Evolutionary conservation across 2,113 vertebrate species (phyloP).

Genomic region (Callipepla californica): DNA sequence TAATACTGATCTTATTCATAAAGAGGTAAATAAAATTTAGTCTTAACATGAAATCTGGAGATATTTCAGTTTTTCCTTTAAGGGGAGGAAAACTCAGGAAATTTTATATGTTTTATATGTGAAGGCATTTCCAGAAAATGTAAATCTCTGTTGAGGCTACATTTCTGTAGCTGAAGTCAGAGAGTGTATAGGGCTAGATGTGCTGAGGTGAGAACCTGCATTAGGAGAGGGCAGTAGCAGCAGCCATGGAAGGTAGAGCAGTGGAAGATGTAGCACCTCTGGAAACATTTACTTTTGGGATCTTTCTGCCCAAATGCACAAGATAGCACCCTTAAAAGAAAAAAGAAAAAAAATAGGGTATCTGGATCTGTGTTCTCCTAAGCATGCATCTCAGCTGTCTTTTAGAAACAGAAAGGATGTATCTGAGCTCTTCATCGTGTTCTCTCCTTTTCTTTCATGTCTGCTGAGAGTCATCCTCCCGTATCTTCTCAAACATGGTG

Average conservation of each 20-base stretch:
- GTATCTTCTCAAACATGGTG: not conserved
- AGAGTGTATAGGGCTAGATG: not conserved
- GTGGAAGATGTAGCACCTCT: not conserved
- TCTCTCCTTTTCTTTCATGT: not conserved
- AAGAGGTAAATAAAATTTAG: not conserved
- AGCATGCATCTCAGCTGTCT: not conserved
- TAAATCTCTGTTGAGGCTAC: not conserved
- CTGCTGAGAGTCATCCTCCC: not conserved
- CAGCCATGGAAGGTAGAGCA: fast-evolving
- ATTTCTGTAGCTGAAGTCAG: not conserved
- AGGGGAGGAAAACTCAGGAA: not conserved
- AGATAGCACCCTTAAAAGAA: not conserved
- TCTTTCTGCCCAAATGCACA: not conserved
- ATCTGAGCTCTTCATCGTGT: not conserved
- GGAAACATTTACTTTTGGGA: not conserved
- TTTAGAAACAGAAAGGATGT: not conserved
- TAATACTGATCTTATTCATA: not conserved
- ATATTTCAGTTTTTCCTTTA: not conserved
- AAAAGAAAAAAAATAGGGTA: not conserved
- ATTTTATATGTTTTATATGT: not conserved
- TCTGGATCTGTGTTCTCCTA: not conserved
- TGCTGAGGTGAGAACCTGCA: not conserved
- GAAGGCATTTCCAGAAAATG: not conserved
- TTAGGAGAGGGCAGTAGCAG: not conserved
- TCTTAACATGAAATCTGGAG: not conserved